These are phyloP conservation scores for Crocodylus rhombifer DNA, from an alignment of 2,797 vertebrate genomes.

Conservation along the genomic window DNA sequence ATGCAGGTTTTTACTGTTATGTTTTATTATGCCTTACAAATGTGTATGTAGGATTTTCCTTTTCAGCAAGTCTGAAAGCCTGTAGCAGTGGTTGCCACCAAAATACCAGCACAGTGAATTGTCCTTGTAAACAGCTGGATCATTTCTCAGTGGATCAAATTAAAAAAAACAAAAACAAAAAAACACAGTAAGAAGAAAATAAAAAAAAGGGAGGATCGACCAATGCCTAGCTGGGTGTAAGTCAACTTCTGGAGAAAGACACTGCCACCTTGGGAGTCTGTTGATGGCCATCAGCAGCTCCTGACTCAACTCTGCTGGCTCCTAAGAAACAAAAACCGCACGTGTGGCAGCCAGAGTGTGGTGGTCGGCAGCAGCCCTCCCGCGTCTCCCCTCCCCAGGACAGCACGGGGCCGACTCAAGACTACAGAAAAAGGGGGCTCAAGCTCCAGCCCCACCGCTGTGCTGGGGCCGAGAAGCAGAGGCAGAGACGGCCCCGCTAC, in stretches of 20 bases:
- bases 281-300: slow-evolving; percentile 43
- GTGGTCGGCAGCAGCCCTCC: not conserved
- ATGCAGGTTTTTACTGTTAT: slow-evolving; percentile 77
- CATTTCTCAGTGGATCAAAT: slow-evolving; percentile 59
- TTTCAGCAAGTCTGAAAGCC: slow-evolving; percentile 76
- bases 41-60: slow-evolving; percentile 71
- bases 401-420: not conserved
- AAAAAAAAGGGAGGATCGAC: slow-evolving; percentile 42
- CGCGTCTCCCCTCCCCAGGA: not conserved
- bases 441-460: not conserved
- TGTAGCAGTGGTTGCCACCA: slow-evolving; percentile 77
- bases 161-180: too few relatives aligned
- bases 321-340: not conserved
- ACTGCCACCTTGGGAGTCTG: slow-evolving; percentile 47
- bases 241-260: slow-evolving; percentile 73
- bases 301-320: slow-evolving; percentile 56
- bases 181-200: not conserved
- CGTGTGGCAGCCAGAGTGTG: slow-evolving; percentile 38
- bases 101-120: slow-evolving; percentile 78
- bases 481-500: not conserved
- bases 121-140: slow-evolving; percentile 81
- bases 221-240: slow-evolving; percentile 54
- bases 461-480: not conserved
- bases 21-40: slow-evolving; percentile 74
- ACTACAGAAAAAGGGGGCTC: not conserved